Evolutionary conservation across 37 sponge, comb jelly and placozoan genomes (phyloP), one percentile per base, ranked within the genome.

Genomic region (Oopsacas minuta): DNA sequence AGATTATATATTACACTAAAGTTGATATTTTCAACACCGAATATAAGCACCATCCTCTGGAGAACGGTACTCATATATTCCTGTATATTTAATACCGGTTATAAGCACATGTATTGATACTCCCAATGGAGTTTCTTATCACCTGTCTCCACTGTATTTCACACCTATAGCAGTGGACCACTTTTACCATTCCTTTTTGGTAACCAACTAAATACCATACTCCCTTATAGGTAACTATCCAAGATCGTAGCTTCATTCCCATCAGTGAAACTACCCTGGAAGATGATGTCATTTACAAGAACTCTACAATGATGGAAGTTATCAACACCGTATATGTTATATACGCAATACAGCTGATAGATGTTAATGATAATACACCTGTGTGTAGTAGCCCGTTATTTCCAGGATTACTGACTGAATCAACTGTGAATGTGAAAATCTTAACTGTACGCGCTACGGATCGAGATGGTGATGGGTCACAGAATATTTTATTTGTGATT

Each of bases 341-440:
- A 10, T 61, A 61, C 75, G 28, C 75, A 20, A n/a, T 61, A 32
- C 75, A 61, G 75, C 7, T 61, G 22, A 61, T 12, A 7, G 75
- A 61, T n/a, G 22, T 61, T n/a, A 61, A 61, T 61, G 75, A 61
- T 12, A 61, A 61, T n/a, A 61, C 75, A 61, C 75, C 75, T n/a
- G 30, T 61, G 7, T 61, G 75, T n/a, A 15, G 8, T 17, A 17
- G 8, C 8, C 3, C 3, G 22, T 3, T 3, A 7, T 61, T 61
- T 34, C 22, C 75, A 25, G 75, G 75, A 3, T 20, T 34, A 5
- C 1, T 61, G 28, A 12, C 22, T 25, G 75, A 61, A 61, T 3
- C 17, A 7, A 61, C 75, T 3, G 75, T 61, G 1, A 61, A 61
- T 61, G 22, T 12, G 7, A 61, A 3, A n/a, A 61, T 61, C 7